Percentiles rank a stretch among this genome's conserved stretches.
Conservation (phyloP, 2,797 vertebrate species). For the Phoxinus dragarum region DNA sequence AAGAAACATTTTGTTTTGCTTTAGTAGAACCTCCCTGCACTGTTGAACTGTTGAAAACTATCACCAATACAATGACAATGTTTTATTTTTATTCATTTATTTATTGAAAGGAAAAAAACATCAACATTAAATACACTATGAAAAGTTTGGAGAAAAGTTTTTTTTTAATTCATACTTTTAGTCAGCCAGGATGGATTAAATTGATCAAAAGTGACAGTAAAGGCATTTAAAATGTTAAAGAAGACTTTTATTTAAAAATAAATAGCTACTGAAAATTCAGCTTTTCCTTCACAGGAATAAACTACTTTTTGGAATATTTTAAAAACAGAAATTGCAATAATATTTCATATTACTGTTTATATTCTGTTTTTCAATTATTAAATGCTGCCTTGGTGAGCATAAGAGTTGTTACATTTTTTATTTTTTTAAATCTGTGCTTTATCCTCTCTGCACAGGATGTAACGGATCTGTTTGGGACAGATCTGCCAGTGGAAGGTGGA, state of each 20-base stretch:
- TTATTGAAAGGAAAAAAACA: not conserved
- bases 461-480: conserved; percentile 95
- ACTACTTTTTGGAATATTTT: not conserved
- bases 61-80: not conserved
- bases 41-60: not conserved
- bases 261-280: not conserved
- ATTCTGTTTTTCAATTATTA: not conserved
- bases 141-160: not conserved
- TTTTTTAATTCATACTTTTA: not conserved
- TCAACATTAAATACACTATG: not conserved
- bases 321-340: not conserved
- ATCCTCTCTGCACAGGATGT: conserved; percentile 83
- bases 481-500: conserved; percentile 97
- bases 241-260: not conserved
- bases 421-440: no score
- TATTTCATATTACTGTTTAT: not conserved
- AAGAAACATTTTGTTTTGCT: conserved; percentile 14
- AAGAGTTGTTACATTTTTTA: not conserved
- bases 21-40: not conserved
- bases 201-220: not conserved
- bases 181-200: not conserved
- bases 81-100: not conserved
- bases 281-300: not conserved
- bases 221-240: not conserved
- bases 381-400: not conserved